Evolutionary conservation across 64 coral and sea anemone genomes (phyloP).

Genomic region (Porites lutea): DNA sequence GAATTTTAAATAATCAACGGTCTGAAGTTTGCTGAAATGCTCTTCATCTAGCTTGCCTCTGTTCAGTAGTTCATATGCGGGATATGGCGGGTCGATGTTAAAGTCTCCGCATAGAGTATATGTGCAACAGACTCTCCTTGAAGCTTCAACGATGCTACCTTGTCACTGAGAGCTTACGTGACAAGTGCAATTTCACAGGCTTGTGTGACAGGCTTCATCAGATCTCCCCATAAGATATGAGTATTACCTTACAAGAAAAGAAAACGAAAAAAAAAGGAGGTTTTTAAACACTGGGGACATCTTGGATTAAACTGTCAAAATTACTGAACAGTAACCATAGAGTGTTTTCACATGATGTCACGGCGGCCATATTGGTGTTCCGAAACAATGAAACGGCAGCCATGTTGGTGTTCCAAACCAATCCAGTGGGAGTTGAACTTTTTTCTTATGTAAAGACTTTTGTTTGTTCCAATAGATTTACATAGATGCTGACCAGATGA

Average conservation of each 20-base stretch:
- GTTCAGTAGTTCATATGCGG: neutral
- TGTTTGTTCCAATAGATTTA: no score
- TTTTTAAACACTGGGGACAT: neutral
- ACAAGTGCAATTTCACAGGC: constrained; percentile 23
- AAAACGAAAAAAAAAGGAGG: neutral
- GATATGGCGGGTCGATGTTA: neutral
- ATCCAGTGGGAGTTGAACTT: no score
- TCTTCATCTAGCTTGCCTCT: neutral
- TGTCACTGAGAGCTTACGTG: neutral
- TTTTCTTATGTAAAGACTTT: no score
- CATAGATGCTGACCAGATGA: no score
- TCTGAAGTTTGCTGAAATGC: constrained; percentile 27
- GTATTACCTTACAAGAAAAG: neutral
- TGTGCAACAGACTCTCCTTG: neutral
- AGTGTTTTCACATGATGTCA: no score
- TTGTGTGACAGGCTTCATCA: constrained; percentile 31
- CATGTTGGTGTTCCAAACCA: no score
- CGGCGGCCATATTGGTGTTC: no score
- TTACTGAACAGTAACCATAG: no score
- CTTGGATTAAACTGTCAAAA: no score
- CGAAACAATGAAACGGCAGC: no score
- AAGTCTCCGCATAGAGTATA: constrained; percentile 57
- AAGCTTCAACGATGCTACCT: neutral
- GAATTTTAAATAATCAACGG: constrained; percentile 60
- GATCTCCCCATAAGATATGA: constrained; percentile 31